A percentile compares a stretch with the other conserved stretches of the same genome.
Conservation (phyloP, 53 echinoderm and acorn worm species). For the Zoroaster sp. region DNA sequence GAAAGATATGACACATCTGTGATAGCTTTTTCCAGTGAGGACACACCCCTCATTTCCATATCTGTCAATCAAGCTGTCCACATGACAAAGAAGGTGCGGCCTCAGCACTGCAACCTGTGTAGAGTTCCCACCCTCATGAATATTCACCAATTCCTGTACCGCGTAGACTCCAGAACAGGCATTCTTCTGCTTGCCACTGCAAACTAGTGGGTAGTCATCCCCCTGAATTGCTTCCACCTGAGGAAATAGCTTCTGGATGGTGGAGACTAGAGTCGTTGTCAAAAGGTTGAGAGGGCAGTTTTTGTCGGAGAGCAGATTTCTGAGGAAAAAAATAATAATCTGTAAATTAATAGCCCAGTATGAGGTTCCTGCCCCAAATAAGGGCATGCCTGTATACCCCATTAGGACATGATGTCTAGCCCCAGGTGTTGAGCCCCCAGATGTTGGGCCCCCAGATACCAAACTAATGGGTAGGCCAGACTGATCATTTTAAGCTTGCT, state of each 20-base stretch:
- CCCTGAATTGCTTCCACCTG: neutral
- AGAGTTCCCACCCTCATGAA: conserved; percentile 2
- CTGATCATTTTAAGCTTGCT: too few relatives aligned
- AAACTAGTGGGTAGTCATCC: neutral
- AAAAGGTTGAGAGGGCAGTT: conserved; percentile 53
- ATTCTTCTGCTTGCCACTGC: neutral
- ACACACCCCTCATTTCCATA: conserved; percentile 5
- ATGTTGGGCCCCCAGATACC: too few relatives aligned
- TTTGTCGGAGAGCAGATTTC: conserved; percentile 39
- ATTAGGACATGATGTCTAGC: too few relatives aligned
- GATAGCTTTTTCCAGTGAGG: conserved; percentile 4
- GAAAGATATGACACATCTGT: conserved; percentile 45
- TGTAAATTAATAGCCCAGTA: too few relatives aligned
- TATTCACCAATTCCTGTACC: neutral
- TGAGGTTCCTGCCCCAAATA: too few relatives aligned
- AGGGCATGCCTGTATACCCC: too few relatives aligned
- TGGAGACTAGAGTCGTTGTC: neutral
- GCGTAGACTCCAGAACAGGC: conserved; percentile 32
- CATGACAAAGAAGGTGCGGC: conserved; percentile 24
- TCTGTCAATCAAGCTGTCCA: neutral
- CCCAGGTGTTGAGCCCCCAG: too few relatives aligned
- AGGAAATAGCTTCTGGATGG: neutral
- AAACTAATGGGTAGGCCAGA: too few relatives aligned
- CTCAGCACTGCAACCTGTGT: neutral
- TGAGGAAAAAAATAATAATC: neutral